These are phyloP conservation scores for Mormyrus proboscirostris DNA, from an alignment of 2,797 vertebrate genomes.

Conservation along the genomic window DNA sequence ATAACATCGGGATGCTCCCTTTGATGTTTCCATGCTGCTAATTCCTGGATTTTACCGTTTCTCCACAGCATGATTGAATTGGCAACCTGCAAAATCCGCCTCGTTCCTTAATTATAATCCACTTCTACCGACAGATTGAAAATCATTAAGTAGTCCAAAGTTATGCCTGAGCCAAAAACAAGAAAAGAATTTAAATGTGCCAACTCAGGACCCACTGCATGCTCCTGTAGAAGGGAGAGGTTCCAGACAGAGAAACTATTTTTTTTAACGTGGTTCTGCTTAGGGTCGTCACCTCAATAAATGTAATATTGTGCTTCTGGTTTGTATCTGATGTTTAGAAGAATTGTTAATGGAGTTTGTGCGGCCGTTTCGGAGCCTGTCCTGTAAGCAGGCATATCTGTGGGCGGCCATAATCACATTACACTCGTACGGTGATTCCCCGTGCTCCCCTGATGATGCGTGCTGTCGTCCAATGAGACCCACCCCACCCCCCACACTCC, in stretches of 20 bases:
- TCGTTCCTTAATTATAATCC: slow-evolving; percentile 1
- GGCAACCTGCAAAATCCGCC: not conserved
- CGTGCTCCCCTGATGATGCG: not conserved
- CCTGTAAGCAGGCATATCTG: not conserved
- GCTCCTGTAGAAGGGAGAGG: not conserved
- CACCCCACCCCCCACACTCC: not conserved
- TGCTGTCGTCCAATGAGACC: not conserved
- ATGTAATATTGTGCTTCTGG: not conserved
- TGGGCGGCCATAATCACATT: not conserved
- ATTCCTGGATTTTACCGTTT: not conserved
- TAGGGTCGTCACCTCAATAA: not conserved
- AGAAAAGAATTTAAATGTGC: slow-evolving; percentile 3
- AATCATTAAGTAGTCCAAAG: not conserved
- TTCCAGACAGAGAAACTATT: not conserved
- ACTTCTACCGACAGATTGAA: not conserved
- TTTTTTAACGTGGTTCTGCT: not conserved
- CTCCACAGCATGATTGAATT: not conserved
- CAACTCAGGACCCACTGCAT: not conserved
- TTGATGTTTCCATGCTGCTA: not conserved
- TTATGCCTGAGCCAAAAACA: not conserved
- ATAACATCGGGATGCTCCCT: not conserved
- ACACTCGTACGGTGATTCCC: not conserved
- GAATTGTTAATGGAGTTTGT: not conserved
- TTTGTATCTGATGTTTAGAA: not conserved
- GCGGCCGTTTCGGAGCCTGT: not conserved